phyloP scores from a whole-genome alignment of 2,113 vertebrate species.

The Halichoeres trimaculatus region DNA sequence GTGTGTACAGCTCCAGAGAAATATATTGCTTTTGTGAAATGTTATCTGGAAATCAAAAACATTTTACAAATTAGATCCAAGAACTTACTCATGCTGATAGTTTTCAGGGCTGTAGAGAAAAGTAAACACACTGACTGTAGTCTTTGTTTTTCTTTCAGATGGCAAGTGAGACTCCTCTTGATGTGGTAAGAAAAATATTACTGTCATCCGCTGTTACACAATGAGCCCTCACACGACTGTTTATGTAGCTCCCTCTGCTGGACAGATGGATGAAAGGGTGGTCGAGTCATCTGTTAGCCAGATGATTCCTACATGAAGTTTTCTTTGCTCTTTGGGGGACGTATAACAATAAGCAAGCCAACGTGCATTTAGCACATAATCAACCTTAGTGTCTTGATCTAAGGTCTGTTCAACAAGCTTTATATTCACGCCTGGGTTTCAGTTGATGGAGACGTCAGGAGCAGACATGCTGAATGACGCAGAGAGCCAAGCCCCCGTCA shows the following conservation, averaged over 20 bases:
- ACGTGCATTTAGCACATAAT: not conserved
- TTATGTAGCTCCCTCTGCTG: conserved; percentile 44
- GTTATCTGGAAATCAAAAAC: not conserved
- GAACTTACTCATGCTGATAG: not conserved
- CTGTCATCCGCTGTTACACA: not conserved
- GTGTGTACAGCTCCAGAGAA: conserved; percentile 60
- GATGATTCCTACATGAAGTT: not conserved
- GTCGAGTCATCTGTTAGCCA: not conserved
- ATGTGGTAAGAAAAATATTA: conserved; percentile 89
- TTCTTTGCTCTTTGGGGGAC: not conserved
- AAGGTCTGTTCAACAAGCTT: not conserved
- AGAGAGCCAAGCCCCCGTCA: conserved; percentile 91
- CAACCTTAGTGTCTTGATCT: too few relatives aligned
- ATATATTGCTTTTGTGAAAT: not conserved
- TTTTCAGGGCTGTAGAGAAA: not conserved
- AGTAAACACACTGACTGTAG: conserved; percentile 1
- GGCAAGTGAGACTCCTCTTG: conserved; percentile 94
- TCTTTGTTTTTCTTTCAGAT: conserved; percentile 86
- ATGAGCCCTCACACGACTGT: conserved; percentile 28
- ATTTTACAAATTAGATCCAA: not conserved
- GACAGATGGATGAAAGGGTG: not conserved
- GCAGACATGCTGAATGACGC: conserved; percentile 91
- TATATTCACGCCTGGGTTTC: conserved; percentile 41
- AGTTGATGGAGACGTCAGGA: conserved; percentile 97
- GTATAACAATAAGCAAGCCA: not conserved